A percentile compares a stretch with the other conserved stretches of the same genome.
Conservation (phyloP, 2,797 vertebrate species). For the Valencia hispanica region DNA sequence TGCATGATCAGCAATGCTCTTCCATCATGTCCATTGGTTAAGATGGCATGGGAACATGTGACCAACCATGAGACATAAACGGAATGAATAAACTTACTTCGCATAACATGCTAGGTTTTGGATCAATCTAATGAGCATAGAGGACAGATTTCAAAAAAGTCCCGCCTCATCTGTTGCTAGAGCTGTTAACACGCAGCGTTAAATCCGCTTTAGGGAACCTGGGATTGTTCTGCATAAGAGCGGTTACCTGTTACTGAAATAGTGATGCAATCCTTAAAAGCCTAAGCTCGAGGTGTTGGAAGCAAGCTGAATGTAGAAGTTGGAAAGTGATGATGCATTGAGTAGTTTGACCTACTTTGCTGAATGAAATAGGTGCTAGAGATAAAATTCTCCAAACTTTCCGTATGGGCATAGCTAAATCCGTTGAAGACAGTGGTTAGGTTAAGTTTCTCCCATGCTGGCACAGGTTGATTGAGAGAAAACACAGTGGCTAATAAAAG, state of each 20-base stretch:
- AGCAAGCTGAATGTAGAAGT: neutral
- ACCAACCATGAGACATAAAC: neutral
- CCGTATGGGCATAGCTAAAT: too few relatives aligned
- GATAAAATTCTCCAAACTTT: neutral
- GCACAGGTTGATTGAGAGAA: too few relatives aligned
- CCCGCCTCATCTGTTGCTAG: slow-evolving; percentile 19
- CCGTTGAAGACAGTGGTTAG: too few relatives aligned
- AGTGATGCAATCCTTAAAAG: neutral
- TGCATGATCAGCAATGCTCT: neutral
- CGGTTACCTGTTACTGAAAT: neutral
- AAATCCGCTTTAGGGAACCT: neutral
- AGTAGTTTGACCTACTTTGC: neutral
- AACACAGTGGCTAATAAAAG: too few relatives aligned
- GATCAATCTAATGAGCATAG: neutral
- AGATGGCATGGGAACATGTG: neutral
- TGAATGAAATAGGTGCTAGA: neutral
- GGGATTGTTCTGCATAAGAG: neutral
- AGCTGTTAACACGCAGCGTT: neutral
- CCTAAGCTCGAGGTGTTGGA: neutral
- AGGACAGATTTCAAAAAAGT: slow-evolving; percentile 33
- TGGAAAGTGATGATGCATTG: neutral
- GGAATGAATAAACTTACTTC: neutral
- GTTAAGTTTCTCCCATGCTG: too few relatives aligned
- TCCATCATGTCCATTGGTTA: neutral
- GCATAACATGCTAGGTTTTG: too few relatives aligned